phyloP scores from a whole-genome alignment of 2,797 vertebrate species.

The Stomatorhinus walkeri region DNA sequence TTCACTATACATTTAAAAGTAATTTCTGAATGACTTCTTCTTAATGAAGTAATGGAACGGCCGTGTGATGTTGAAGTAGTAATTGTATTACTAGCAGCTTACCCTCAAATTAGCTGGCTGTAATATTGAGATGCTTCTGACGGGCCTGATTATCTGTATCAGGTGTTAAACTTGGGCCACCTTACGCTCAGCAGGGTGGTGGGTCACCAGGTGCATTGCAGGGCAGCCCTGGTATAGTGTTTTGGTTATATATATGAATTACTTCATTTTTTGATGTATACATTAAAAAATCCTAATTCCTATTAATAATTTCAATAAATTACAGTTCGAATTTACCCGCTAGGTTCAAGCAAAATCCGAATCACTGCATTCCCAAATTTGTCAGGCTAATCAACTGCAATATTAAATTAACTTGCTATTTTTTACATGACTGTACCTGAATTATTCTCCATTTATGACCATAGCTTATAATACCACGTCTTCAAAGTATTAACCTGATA shows the following conservation, averaged over 20 bases:
- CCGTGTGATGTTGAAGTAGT: not conserved
- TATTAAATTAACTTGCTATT: not conserved
- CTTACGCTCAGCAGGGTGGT: not conserved
- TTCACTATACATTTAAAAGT: not conserved
- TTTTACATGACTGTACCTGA: not conserved
- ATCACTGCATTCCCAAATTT: not conserved
- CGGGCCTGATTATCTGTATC: not conserved
- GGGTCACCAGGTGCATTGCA: not conserved
- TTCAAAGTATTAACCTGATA: not conserved
- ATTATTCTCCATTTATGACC: not conserved
- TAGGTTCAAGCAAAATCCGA: not conserved
- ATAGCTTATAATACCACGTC: not conserved
- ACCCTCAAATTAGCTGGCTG: not conserved
- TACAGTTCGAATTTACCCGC: not conserved
- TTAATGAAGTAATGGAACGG: not conserved
- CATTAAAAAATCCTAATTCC: not conserved
- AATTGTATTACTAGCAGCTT: not conserved
- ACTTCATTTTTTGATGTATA: not conserved
- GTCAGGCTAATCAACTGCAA: not conserved
- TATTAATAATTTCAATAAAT: not conserved
- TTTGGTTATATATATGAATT: not conserved
- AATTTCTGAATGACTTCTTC: not conserved
- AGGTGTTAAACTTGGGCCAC: not conserved
- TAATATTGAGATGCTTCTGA: not conserved
- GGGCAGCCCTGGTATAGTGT: not conserved